Percentiles rank a stretch among this genome's conserved stretches.
phyloP scores from a whole-genome alignment of 2,113 vertebrate genomes.

The Odontesthes bonariensis region DNA sequence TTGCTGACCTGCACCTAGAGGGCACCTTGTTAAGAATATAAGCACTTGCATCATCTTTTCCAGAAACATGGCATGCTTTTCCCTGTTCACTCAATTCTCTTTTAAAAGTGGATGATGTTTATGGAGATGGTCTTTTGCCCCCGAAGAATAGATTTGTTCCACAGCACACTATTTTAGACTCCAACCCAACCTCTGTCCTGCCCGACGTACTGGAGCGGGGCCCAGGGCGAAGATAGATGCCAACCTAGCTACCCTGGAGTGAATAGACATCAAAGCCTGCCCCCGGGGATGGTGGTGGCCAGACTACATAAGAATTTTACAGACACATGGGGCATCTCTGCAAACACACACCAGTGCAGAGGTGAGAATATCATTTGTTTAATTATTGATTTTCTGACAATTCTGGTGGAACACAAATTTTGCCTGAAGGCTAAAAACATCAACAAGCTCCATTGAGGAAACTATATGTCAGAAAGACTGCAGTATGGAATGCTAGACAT shows the following conservation, averaged over 20 bases:
- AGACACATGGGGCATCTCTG: conserved; percentile 25
- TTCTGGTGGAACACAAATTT: conserved; percentile 7
- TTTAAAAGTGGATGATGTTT: conserved; percentile 57
- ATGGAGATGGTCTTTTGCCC: conserved; percentile 28
- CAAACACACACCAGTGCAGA: conserved; percentile 16
- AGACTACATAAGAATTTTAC: conserved; percentile 7
- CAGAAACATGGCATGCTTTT: conserved; percentile 36
- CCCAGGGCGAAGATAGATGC: conserved; percentile 51
- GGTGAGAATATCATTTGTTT: conserved; percentile 7
- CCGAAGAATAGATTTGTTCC: conserved; percentile 47
- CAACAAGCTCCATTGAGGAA: conserved; percentile 2
- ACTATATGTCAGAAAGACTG: not conserved
- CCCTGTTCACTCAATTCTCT: conserved; percentile 58
- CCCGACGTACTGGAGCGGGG: conserved; percentile 30
- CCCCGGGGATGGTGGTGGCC: conserved; percentile 39
- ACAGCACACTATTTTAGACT: conserved; percentile 28
- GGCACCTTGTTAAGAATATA: conserved; percentile 59
- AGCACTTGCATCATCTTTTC: conserved; percentile 53
- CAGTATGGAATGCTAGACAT: not conserved
- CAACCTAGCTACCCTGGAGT: conserved; percentile 56
- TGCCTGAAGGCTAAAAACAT: conserved; percentile 23
- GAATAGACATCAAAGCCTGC: conserved; percentile 59
- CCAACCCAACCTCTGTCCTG: conserved; percentile 46
- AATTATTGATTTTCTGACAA: conserved; percentile 49
- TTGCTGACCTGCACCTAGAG: conserved; percentile 45